phyloP scores from a whole-genome alignment of 1,140 invertebrate species.

The Macrosteles quadrilineatus region DNA sequence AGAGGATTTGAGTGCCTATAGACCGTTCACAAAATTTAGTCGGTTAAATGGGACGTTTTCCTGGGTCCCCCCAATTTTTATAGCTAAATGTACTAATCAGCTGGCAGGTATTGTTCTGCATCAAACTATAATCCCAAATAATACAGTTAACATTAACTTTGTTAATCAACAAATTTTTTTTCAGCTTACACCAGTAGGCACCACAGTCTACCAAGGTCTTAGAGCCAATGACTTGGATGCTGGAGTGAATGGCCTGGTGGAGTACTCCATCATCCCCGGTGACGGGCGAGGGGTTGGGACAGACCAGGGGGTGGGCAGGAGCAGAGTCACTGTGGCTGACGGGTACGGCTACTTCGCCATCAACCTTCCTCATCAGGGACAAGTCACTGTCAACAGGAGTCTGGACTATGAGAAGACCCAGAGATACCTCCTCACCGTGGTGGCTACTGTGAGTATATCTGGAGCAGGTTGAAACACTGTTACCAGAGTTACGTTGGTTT shows the following conservation, averaged over 20 bases:
- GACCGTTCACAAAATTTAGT: too few species aligned
- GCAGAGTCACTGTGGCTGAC: conserved; percentile 67
- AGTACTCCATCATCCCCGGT: conserved; percentile 70
- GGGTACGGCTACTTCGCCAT: conserved; percentile 82
- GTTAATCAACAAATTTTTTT: too few species aligned
- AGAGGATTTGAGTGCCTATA: too few species aligned
- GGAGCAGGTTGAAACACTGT: too few species aligned
- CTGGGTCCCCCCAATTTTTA: too few species aligned
- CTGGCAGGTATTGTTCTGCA: too few species aligned
- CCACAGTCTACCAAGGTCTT: conserved; percentile 82
- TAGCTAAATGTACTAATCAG: too few species aligned
- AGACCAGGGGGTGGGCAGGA: conserved; percentile 57
- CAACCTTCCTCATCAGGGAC: conserved; percentile 85
- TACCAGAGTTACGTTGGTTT: too few species aligned
- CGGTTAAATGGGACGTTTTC: too few species aligned
- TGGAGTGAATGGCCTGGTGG: conserved; percentile 82
- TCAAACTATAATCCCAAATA: too few species aligned
- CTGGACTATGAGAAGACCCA: conserved; percentile 89
- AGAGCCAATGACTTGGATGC: conserved; percentile 81
- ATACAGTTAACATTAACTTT: too few species aligned
- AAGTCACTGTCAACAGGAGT: conserved; percentile 84
- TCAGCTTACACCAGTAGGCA: conserved; percentile 83
- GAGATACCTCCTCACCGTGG: conserved; percentile 83
- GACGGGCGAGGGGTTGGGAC: conserved; percentile 56
- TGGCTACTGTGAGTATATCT: conserved; percentile 89